Base-by-base conservation (phyloP, 2,888 invertebrate genomes). In the Chaetoderma sp. region DNA sequence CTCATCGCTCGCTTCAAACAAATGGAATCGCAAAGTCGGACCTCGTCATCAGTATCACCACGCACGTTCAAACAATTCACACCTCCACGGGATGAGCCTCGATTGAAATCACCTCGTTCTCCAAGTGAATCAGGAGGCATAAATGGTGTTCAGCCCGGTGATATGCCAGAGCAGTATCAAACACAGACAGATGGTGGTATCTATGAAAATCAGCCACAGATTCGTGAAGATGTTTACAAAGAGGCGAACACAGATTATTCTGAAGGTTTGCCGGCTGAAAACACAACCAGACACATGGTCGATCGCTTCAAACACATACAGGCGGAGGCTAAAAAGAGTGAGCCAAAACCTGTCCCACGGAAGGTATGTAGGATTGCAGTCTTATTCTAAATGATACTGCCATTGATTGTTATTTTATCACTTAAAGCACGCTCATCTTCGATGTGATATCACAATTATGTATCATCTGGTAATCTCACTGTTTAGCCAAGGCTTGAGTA, bases 301-400 rank as follows among this genome's bases (percentile, higher is more conserved):
- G 93, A 93, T 84, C 91, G 91, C 81, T 97, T 97, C 87, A 96
- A 96, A 87, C 92, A 93, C 61, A 91, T 96, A 89, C 91, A 92
- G 67, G 61, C 66, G 13, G 73, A 81, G 56, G 79, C 76, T 6
- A 72, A 78, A 57, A 71, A 75, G 56, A 67, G 72, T 49, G 64
- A 70, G 6, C 77, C 77, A 16, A 76, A 54, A 47, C 76, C 78
- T 13, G 39, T 62, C 21, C 60, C 61, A 52, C 73, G 72, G 70
- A 78, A 78, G 78, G 80, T 80, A 70, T 61, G 72, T 52, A 27
- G 36, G 3, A 27, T 39, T 25, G 28, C 47, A 8, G 13, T 16
- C 18, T 39, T n/a, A 16, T 36, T 21, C 16, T 13, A 16, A 28
- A 18, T 5, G 27, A 54, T 16, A n/a, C 39, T 54, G 39, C 55